Evolutionary conservation across 2,113 vertebrate genomes (phyloP).

Genomic region (Zosterops japonicus): DNA sequence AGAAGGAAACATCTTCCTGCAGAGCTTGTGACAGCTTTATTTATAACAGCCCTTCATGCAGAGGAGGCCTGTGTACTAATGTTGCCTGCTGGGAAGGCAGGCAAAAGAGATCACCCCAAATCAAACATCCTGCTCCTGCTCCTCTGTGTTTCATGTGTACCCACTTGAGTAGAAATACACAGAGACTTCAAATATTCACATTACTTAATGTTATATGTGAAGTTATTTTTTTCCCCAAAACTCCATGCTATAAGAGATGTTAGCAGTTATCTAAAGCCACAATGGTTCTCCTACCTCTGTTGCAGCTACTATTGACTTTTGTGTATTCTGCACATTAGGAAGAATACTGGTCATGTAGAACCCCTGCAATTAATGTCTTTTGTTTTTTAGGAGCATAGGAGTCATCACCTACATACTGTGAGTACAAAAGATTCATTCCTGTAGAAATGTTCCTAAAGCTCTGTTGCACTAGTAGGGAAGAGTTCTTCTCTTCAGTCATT

Average conservation of each 20-base stretch:
- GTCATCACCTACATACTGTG: conserved; percentile 99
- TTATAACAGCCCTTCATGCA: neutral
- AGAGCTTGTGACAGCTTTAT: neutral
- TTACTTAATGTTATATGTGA: neutral
- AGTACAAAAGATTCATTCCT: conserved; percentile 69
- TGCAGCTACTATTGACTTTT: neutral
- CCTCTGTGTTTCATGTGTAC: neutral
- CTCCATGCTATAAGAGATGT: neutral
- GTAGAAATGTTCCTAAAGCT: neutral
- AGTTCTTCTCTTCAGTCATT: neutral
- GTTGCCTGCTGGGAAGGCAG: neutral
- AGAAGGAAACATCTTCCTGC: neutral
- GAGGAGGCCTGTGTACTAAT: neutral
- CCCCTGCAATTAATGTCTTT: conserved; percentile 2
- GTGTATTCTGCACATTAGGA: neutral
- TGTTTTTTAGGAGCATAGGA: conserved; percentile 91
- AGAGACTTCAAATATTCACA: neutral
- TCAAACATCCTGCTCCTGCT: neutral
- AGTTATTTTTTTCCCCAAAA: neutral
- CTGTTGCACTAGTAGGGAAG: neutral
- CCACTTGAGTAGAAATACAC: neutral
- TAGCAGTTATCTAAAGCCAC: neutral
- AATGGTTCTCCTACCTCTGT: neutral
- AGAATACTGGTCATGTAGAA: neutral
- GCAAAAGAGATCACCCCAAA: neutral